phyloP scores from a whole-genome alignment of 1,140 invertebrate genomes.

The Pseudomyrmex pallidus region DNA sequence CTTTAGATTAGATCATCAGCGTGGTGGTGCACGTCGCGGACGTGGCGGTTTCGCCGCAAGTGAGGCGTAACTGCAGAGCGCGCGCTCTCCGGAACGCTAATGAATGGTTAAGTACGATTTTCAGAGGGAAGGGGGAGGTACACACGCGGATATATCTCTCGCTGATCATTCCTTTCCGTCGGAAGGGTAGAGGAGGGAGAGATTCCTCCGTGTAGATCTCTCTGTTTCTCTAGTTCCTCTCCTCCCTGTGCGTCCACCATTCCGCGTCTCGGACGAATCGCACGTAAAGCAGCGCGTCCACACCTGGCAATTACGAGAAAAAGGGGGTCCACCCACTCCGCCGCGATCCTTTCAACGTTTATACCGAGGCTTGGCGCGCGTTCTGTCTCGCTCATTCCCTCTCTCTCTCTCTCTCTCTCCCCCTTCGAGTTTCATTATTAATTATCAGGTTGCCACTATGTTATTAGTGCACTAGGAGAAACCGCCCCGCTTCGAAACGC shows the following conservation, averaged over 20 bases:
- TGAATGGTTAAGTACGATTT: constrained; percentile 48
- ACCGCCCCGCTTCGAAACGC: constrained; percentile 69
- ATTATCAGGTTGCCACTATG: constrained; percentile 82
- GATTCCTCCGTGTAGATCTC: neutral
- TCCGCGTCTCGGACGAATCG: constrained; percentile 65
- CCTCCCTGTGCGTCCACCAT: constrained; percentile 51
- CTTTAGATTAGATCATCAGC: constrained; percentile 51
- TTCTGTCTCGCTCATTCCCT: too few relatives aligned
- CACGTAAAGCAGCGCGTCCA: constrained; percentile 64
- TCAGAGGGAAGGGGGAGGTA: neutral
- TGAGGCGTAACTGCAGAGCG: constrained; percentile 24
- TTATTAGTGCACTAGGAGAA: constrained; percentile 82
- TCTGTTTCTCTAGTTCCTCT: constrained; percentile 27
- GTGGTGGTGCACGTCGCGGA: neutral
- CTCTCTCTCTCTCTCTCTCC: neutral
- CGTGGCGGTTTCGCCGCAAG: constrained; percentile 8
- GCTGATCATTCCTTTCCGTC: constrained; percentile 30
- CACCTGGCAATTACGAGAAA: constrained; percentile 74
- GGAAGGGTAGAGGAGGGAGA: too few relatives aligned
- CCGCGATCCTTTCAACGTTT: constrained; percentile 50
- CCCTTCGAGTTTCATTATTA: constrained; percentile 79
- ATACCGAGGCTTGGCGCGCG: constrained; percentile 42
- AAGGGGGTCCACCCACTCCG: constrained; percentile 75
- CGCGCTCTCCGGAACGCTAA: constrained; percentile 27
- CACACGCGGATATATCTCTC: constrained; percentile 32